Percentiles rank a stretch among this genome's conserved stretches.
Evolutionary conservation across 2,113 vertebrate genomes (phyloP).

Genomic region (Psophia crepitans): DNA sequence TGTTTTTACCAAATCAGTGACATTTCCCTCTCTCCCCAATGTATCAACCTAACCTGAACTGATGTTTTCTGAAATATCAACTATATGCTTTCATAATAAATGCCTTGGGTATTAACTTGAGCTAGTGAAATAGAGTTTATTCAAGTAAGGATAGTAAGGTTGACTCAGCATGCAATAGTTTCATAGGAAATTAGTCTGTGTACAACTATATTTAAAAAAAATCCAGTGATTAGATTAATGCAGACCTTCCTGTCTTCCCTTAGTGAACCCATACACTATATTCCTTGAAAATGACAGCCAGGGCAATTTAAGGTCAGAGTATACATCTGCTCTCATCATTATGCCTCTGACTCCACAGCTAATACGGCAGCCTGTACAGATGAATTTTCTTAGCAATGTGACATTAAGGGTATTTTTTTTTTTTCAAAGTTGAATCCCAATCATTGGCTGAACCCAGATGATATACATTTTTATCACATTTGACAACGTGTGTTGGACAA

Average conservation of each 20-base stretch:
- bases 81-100: background rate
- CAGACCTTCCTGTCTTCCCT: background rate
- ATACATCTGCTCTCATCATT: background rate
- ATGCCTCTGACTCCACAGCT: background rate
- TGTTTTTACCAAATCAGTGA: background rate
- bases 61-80: background rate
- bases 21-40: background rate
- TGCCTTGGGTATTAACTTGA: background rate
- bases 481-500: background rate
- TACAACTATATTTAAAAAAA: background rate
- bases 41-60: background rate
- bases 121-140: background rate
- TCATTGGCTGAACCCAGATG: background rate
- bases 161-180: background rate
- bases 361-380: background rate
- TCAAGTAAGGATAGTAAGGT: background rate
- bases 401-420: background rate
- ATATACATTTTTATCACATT: background rate
- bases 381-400: background rate
- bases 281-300: background rate
- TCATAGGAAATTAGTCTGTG: background rate
- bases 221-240: background rate
- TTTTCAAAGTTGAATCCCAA: background rate
- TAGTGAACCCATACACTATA: background rate
- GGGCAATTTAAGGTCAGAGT: background rate